Conservation (phyloP, 1,140 invertebrate genomes). For the Cardiocondyla obscurior region DNA sequence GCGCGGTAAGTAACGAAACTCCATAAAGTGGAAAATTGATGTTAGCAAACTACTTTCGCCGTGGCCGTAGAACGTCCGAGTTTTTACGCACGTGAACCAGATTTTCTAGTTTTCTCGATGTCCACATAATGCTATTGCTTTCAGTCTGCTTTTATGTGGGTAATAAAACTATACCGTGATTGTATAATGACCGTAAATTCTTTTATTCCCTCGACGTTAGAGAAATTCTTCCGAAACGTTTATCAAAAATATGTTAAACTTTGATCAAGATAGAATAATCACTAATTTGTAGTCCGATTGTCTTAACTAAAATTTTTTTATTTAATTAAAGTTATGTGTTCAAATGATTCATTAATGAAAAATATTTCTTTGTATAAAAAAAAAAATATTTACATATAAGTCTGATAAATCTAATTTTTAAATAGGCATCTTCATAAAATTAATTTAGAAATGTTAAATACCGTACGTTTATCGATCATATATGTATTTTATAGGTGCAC, state of each 20-base stretch:
- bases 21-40: slow-evolving; percentile 54
- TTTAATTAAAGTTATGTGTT: not conserved
- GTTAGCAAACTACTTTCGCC: slow-evolving; percentile 40
- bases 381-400: not conserved
- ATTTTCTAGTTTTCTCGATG: slow-evolving; percentile 37
- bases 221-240: not conserved
- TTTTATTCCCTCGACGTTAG: not conserved
- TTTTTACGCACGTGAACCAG: slow-evolving; percentile 40
- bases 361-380: not conserved
- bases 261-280: not conserved
- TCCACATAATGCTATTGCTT: not conserved
- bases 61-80: not conserved
- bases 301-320: not conserved
- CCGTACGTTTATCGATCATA: not conserved
- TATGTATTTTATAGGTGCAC: not conserved
- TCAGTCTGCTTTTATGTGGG: not conserved
- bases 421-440: not conserved
- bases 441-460: not conserved
- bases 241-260: not conserved
- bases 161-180: not conserved
- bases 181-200: not conserved
- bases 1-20: slow-evolving; percentile 46
- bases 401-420: not conserved
- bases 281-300: not conserved
- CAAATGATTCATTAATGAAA: not conserved